Evolutionary conservation across 1,140 invertebrate genomes (phyloP), one percentile per base, ranked within the genome.

Genomic region (Holcopasites calliopsidis): DNA sequence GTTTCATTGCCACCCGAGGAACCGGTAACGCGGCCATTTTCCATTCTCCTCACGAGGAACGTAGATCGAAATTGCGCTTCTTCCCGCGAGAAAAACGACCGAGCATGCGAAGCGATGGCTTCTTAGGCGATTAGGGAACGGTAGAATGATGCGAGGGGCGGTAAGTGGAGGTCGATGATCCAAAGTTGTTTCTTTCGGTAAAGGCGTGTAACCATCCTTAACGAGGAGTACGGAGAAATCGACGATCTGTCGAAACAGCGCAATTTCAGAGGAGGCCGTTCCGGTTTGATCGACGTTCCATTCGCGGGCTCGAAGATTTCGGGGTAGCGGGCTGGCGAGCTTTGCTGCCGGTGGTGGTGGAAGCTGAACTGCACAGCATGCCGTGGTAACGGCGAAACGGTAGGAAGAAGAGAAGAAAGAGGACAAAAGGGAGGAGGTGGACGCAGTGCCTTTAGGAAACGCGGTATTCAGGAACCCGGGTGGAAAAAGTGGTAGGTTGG

Each of bases 401-500:
- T 31, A 26, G 55, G 33, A 21, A 52, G 26, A 70, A 21, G 57
- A 64, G 70, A 61, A 60, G 44, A 21, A 62, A 50, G 49, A 44
- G 28, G 38, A 13, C 60, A 52, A 26, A 21, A 44, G 31, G 35
- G 28, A 4, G 31, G 38, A 38, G 13, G 35, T 16, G 18, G 60
- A 26, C 26, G 47, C 40, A 65, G 44, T 28, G 58, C 62, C 86
- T 89, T 87, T 87, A 86, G 88, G 77, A 88, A 88, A 88, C 79
- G 82, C 80, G 85, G 88, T 84, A 90, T 89, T 84, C 83, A 75
- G 80, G 84, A 66, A 78, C 80, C 81, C 70, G 49, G 58, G 1
- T 65, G 87, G 86, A 90, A 90, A 90, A 88, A 90, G 87, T 86
- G 85, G 88, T 85, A 86, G 84, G 81, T 57, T 79, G 83, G 80